Evolutionary conservation across 2,797 vertebrate species (phyloP), one percentile per base, ranked within the genome.

Genomic region (Gambelia wislizenii): DNA sequence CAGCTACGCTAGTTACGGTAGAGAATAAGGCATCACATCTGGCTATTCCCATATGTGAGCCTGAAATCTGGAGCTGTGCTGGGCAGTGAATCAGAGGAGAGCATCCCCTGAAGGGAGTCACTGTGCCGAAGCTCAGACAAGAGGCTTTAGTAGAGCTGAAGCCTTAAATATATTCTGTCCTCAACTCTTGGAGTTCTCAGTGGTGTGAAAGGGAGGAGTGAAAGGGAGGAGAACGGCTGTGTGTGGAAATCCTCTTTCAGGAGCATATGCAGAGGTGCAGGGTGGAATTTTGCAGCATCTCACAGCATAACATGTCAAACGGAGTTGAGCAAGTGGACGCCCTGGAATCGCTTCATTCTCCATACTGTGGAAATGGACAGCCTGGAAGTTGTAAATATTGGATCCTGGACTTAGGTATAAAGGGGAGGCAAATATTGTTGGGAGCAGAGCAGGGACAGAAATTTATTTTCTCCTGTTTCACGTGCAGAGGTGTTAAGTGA

Each of bases 331-430:
- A 96, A 27, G 92, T 81, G 1, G 96, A 96, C 85, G 79, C 95
- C 2, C 91, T 97, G 94, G 96, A 96, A 89, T 91, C 97, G 0
- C 95, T 97, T 16, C 94, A 95, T 52, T 89, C 96, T 10, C 95
- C 96, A 27, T 97, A 95, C 94, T 94, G 95, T 1, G 0, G 95
- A 86, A 89, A 95, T 70, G 94, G 94, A 85, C 96, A 96, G 89
- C 94, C 97, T 0, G 94, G 96, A 69, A 96, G 94, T 96, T 98
- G 97, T 90, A 97, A 97, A 95, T 97, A 97, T 96, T 98, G 97
- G 97, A 98, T 98, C 95, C 97, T 98, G 88, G 97, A 98, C 95
- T 95, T 98, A 97, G 97, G 97, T 98, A 97, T 86, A 83, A 2
- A 30, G 56, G 10, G 0, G 56, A 44, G 2, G 30, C 64, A 56